phyloP scores from a whole-genome alignment of 2,888 invertebrate species.

The Caenorhabditis sp. region DNA sequence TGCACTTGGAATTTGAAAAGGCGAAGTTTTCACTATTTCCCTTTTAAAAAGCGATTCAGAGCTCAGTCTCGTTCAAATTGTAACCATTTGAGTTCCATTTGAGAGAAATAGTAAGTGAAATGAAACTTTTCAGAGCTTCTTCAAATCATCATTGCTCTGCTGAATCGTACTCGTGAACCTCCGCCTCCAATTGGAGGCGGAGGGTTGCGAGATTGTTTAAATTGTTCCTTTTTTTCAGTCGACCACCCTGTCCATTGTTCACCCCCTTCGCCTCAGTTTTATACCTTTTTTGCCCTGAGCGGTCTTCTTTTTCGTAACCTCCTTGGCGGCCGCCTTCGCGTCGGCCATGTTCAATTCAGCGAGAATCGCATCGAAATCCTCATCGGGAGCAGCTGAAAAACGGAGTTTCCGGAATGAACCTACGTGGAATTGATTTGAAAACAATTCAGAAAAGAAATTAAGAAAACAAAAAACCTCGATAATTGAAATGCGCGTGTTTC shows the following conservation, averaged over 20 bases:
- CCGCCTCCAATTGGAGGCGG: no score
- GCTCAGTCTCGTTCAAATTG: not conserved
- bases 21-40: not conserved
- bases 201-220: no score
- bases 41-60: not conserved
- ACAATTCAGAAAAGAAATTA: no score
- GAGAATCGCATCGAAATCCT: constrained; percentile 76
- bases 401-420: constrained; percentile 4
- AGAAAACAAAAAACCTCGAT: no score
- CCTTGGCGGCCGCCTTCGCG: constrained; percentile 63
- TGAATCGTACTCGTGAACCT: no score
- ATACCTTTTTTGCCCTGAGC: constrained; percentile 60
- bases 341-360: constrained; percentile 71
- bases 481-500: constrained; percentile 41
- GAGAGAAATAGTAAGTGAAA: not conserved
- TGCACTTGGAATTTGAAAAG: no score
- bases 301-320: constrained; percentile 64
- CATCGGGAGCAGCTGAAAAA: constrained; percentile 58
- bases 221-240: no score
- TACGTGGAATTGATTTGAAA: no score
- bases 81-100: not conserved
- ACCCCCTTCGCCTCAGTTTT: no score
- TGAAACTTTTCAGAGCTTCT: constrained; percentile 25
- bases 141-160: constrained; percentile 30
- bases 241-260: no score